Evolutionary conservation across 2,888 invertebrate genomes (phyloP).

Genomic region (Pediacus dermestoides): DNA sequence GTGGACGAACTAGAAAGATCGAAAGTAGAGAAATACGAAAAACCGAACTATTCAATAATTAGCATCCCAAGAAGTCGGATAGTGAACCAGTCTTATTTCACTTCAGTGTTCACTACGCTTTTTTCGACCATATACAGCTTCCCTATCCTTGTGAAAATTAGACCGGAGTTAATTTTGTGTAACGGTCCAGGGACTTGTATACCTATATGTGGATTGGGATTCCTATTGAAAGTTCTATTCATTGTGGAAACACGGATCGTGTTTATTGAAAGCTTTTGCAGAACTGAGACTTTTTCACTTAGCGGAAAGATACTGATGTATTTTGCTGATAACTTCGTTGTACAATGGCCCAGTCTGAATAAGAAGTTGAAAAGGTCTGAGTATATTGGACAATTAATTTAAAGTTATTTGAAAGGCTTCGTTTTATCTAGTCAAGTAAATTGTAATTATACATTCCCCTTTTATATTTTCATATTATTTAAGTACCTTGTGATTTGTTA

Average conservation of each 20-base stretch:
- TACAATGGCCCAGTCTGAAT: slow-evolving; percentile 86
- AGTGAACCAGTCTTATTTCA: slow-evolving; percentile 81
- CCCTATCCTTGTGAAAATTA: slow-evolving; percentile 63
- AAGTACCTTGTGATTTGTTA: too few relatives aligned
- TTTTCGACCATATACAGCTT: slow-evolving; percentile 66
- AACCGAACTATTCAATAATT: slow-evolving; percentile 51
- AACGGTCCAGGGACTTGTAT: slow-evolving; percentile 98
- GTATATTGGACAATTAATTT: slow-evolving; percentile 74
- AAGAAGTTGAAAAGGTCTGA: slow-evolving; percentile 63
- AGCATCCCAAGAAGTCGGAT: slow-evolving; percentile 79
- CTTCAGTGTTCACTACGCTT: slow-evolving; percentile 75
- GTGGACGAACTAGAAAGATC: slow-evolving; percentile 54
- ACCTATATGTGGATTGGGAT: slow-evolving; percentile 79
- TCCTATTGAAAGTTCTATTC: slow-evolving; percentile 66
- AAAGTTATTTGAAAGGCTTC: slow-evolving; percentile 29
- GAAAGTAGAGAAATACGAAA: slow-evolving; percentile 15
- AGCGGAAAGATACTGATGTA: slow-evolving; percentile 82
- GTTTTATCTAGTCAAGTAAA: too few relatives aligned
- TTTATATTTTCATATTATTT: too few relatives aligned
- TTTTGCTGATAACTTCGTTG: slow-evolving; percentile 80
- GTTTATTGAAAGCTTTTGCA: slow-evolving; percentile 93
- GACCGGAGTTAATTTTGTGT: slow-evolving; percentile 80
- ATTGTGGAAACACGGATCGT: slow-evolving; percentile 70
- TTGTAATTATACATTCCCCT: too few relatives aligned
- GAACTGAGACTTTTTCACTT: slow-evolving; percentile 85